These are phyloP conservation scores for Blennius ocellaris DNA, from an alignment of 2,113 vertebrate species.

Conservation along the genomic window DNA sequence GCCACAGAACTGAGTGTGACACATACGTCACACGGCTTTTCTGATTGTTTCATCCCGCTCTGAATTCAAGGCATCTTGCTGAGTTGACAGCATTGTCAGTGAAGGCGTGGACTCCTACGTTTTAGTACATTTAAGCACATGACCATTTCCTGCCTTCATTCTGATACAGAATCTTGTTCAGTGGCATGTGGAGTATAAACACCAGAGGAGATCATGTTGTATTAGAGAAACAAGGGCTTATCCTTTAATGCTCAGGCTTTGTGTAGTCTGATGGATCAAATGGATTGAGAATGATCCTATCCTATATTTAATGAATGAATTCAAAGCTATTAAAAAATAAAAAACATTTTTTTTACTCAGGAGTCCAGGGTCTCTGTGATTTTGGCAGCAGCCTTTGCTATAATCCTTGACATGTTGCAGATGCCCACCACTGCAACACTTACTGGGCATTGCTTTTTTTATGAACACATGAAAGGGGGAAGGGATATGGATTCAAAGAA, in stretches of 20 bases:
- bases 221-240: slow-evolving; percentile 41
- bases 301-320: slow-evolving; percentile 48
- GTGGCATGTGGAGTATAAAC: slow-evolving; percentile 20
- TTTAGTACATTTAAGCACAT: slow-evolving; percentile 22
- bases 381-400: slow-evolving; percentile 25
- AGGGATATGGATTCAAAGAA: slow-evolving; percentile 52
- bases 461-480: slow-evolving; percentile 43
- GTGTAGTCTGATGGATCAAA: slow-evolving; percentile 59
- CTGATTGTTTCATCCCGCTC: slow-evolving; percentile 29
- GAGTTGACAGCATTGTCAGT: slow-evolving; percentile 38
- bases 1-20: slow-evolving; percentile 46
- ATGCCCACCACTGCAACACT: slow-evolving; percentile 11
- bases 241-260: slow-evolving; percentile 36
- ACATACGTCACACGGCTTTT: slow-evolving; percentile 43
- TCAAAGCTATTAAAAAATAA: no score
- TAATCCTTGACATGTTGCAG: slow-evolving; percentile 62
- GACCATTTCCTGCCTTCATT: slow-evolving; percentile 5
- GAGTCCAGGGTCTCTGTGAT: slow-evolving; percentile 40
- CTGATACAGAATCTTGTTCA: slow-evolving; percentile 32
- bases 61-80: slow-evolving; percentile 41
- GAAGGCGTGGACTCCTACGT: not conserved
- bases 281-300: slow-evolving; percentile 48
- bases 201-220: slow-evolving; percentile 52
- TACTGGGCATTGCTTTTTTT: slow-evolving; percentile 52
- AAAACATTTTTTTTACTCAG: no score